These are phyloP conservation scores for Strigamia transsilvanica DNA, from an alignment of 2,888 invertebrate species.

Conservation along the genomic window DNA sequence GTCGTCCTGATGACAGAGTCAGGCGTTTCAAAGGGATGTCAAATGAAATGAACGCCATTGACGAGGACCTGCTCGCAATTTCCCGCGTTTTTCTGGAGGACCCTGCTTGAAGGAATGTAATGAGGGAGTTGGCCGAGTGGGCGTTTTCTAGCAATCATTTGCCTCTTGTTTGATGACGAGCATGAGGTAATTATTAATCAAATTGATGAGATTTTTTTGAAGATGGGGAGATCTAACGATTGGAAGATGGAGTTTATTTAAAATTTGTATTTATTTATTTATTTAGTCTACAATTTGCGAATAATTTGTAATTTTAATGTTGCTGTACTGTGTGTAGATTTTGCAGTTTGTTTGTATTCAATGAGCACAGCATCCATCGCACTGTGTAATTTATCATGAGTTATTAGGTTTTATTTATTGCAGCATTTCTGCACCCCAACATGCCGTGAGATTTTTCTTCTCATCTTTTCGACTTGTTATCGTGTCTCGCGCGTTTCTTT, in stretches of 20 bases:
- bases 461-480: neutral
- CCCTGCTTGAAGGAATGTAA: neutral
- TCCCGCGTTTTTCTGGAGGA: constrained; percentile 38
- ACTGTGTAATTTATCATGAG: neutral
- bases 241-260: neutral
- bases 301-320: too few species aligned
- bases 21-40: constrained; percentile 17
- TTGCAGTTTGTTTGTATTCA: neutral
- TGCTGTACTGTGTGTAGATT: neutral
- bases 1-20: constrained; percentile 29
- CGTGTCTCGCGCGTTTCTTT: neutral
- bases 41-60: constrained; percentile 34
- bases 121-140: constrained; percentile 13
- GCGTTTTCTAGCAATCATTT: constrained; percentile 22
- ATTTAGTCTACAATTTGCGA: too few species aligned
- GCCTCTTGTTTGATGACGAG: neutral
- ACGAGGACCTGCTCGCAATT: constrained; percentile 31
- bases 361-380: neutral
- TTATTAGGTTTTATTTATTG: neutral
- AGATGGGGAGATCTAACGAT: too few species aligned
- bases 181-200: constrained; percentile 27
- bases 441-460: neutral
- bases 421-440: neutral
- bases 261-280: neutral
- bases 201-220: neutral